These are phyloP conservation scores for Lithophane socia DNA, from an alignment of 2,888 invertebrate species.

Conservation along the genomic window DNA sequence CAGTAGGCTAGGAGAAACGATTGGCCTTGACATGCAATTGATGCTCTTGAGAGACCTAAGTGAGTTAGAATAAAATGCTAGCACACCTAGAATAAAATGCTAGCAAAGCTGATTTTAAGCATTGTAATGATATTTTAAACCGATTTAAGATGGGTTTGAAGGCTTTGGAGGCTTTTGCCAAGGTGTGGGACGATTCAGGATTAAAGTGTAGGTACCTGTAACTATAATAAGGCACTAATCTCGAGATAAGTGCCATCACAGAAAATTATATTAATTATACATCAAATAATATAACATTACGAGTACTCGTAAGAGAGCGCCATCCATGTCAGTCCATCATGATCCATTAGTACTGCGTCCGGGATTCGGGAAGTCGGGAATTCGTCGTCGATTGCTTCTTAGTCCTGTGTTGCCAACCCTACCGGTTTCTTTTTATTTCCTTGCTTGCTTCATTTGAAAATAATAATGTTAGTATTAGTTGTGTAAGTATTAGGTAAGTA, in stretches of 20 bases:
- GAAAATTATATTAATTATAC: too few species aligned
- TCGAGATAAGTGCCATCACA: not conserved
- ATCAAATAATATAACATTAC: too few species aligned
- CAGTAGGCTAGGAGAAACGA: conserved; percentile 17
- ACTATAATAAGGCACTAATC: not conserved
- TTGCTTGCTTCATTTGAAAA: not conserved
- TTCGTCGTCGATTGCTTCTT: not conserved
- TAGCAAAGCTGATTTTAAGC: conserved; percentile 22
- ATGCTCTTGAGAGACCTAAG: conserved; percentile 32
- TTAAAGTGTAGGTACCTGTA: not conserved
- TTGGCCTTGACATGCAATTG: conserved; percentile 47
- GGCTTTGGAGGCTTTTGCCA: not conserved
- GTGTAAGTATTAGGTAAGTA: too few species aligned
- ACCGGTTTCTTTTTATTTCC: not conserved
- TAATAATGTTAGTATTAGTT: not conserved
- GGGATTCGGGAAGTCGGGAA: not conserved
- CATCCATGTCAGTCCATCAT: not conserved
- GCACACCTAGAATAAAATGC: conserved; percentile 25
- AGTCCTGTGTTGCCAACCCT: conserved; percentile 5
- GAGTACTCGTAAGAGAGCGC: too few species aligned
- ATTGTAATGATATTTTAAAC: not conserved
- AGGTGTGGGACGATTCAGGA: not conserved
- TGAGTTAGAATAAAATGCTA: conserved; percentile 31
- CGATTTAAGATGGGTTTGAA: too few species aligned
- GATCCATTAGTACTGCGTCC: not conserved